Percentiles rank a stretch among this genome's conserved stretches.
These are phyloP conservation scores for Syngnathus typhle DNA, from an alignment of 2,113 vertebrate genomes.

Conservation along the genomic window DNA sequence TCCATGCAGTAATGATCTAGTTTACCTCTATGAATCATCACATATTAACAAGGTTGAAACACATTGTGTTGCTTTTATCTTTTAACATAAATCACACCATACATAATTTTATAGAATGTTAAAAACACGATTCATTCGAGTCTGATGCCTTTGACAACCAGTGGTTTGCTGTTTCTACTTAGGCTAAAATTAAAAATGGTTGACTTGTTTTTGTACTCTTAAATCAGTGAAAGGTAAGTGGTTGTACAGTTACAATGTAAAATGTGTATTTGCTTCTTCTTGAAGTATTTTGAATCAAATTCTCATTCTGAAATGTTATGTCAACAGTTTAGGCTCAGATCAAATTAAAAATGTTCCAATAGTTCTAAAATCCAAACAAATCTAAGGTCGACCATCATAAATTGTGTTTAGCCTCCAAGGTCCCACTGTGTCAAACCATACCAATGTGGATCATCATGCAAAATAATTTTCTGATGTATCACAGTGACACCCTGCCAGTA, in stretches of 20 bases:
- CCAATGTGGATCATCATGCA: not conserved
- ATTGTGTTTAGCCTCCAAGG: not conserved
- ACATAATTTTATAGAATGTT: too few relatives aligned
- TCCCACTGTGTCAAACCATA: not conserved
- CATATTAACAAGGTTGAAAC: not conserved
- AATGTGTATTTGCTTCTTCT: not conserved
- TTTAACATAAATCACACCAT: not conserved
- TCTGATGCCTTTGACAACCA: not conserved
- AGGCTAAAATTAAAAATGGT: too few relatives aligned
- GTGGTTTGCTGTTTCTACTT: not conserved
- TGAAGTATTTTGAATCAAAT: not conserved
- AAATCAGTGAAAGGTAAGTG: not conserved
- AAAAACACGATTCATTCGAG: not conserved
- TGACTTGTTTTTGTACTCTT: too few relatives aligned
- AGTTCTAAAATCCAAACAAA: not conserved
- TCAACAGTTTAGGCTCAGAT: not conserved
- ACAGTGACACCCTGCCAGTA: constrained; percentile 82
- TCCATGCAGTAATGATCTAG: not conserved
- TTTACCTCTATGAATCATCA: not conserved
- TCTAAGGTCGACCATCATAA: not conserved
- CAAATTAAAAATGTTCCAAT: not conserved
- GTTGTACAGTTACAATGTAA: too few relatives aligned
- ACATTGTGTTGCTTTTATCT: not conserved
- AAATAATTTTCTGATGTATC: constrained; percentile 18
- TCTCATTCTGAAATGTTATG: not conserved